Base-by-base conservation (phyloP, 2,113 vertebrate genomes). In the Corythornis madagascariensis region DNA sequence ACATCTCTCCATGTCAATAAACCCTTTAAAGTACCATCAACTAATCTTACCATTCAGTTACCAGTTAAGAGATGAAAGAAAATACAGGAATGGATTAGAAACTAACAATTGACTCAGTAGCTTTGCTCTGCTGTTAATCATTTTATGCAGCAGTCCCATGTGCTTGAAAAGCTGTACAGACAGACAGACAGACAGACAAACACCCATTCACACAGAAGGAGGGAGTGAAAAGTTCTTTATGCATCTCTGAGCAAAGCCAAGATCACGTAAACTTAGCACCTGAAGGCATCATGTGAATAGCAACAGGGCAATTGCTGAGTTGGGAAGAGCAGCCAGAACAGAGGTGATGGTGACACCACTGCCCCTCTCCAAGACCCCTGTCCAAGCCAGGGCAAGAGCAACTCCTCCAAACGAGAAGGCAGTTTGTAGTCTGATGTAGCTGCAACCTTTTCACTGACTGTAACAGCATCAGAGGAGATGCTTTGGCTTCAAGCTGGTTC, bases 11-110 rank as follows among this genome's bases (percentile, higher is more conserved):
- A 33, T 15, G 40, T 71, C 55, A 77, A 56, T 29, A 67, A 87
- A 77, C 17, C 18, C 42, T 92, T 83, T 69, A 38, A 80, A 77
- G 82, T 94, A 89, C 92, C 91, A 94, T 93, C 91, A 95, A 83
- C 65, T 88, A 94, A 94, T 67, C 92, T 90, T 90, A 42, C 61
- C 38, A 45, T 83, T 80, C 80, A 86, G 73, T 53, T 95, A 89
- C 45, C 29, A 83, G 61, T 66, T 83, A 83, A 64, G 48, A 94
- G 63, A 88, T 35, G 11, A 88, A 86, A 93, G 66, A 79, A 96
- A 86, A 85, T 13, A 69, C 13, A 89, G 28, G 33, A 86, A 18
- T 35, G 9, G 63, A 83, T 92, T 82, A 94, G 66, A 93, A 88
- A 75, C 60, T 40, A 76, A 69, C 56, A 82, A 72, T 19, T 77